Evolutionary conservation across 2,797 vertebrate genomes (phyloP), one percentile per base, ranked within the genome.

Genomic region (Bufotes viridis): DNA sequence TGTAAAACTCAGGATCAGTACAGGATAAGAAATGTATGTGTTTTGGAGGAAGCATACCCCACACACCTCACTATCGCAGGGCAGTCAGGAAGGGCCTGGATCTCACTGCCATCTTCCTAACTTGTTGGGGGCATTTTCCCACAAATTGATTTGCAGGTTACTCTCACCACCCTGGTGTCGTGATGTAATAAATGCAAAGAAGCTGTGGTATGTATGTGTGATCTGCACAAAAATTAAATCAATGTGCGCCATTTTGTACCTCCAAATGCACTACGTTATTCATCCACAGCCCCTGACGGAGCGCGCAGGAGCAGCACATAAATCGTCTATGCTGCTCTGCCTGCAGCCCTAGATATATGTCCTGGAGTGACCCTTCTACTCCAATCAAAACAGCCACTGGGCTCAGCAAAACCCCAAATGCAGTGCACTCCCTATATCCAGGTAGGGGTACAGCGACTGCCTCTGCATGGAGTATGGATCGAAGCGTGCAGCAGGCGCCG

Each of bases 291-390:
- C n/a, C 75, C 51, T n/a, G 22, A n/a, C n/a, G 12, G 51, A n/a
- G 20, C 74, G 12, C 42, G 42, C 49, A 78, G 42, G 3, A n/a
- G 72, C 72, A 13, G 10, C 18, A 22, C 20, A 15, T 78, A 78
- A 78, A 53, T 78, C 51, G 17, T 55, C 49, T 14, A 51, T 55
- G 75, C 53, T 75, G 49, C 55, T 78, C 75, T 75, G 70, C 18
- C 70, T 7, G 8, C 18, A 76, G 74, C 53, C 49, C 74, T 76
- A 76, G 74, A 76, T 58, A 79, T 15, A 79, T 60, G 53, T 79
- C 53, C 53, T 60, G 57, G 17, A 20, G 57, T 60, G 58, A 60
- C 26, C 26, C 57, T 29, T 80, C 26, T 60, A 34, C 7, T 61
- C 9, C 57, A 26, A 34, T 24, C 15, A 61, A 61, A 80, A 29